phyloP scores from a whole-genome alignment of 2,888 invertebrate species.

The Mesochorus sp. region DNA sequence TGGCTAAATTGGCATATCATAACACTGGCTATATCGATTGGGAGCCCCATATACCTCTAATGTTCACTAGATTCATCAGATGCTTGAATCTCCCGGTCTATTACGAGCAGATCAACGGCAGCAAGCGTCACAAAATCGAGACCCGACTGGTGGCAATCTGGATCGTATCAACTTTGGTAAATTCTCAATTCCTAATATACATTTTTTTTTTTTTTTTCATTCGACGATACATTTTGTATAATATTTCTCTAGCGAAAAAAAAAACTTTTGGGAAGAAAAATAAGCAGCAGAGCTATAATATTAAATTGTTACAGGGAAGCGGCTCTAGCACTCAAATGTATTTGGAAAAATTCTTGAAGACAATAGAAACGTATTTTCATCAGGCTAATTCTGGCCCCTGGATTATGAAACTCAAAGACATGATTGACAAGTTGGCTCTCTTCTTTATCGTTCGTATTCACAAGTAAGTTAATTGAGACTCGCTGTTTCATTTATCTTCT shows the following conservation, averaged over 20 bases:
- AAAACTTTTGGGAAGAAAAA: no score
- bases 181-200: no score
- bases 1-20: constrained; percentile 88
- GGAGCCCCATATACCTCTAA: constrained; percentile 91
- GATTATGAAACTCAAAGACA: constrained; percentile 87
- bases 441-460: constrained; percentile 86
- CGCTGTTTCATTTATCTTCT: constrained; percentile 5
- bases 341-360: constrained; percentile 90
- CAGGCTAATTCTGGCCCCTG: constrained; percentile 94
- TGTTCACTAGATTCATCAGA: constrained; percentile 89
- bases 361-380: constrained; percentile 93
- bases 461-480: constrained; percentile 73
- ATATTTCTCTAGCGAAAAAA: not conserved
- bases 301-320: constrained; percentile 84
- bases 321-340: constrained; percentile 88
- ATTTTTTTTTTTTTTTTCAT: no score
- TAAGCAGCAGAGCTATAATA: no score
- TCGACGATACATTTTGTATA: no score
- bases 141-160: constrained; percentile 81
- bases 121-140: constrained; percentile 84
- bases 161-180: constrained; percentile 84
- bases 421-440: constrained; percentile 87
- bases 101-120: constrained; percentile 86
- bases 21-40: constrained; percentile 94
- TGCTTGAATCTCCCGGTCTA: constrained; percentile 91